Evolutionary conservation across 2,888 invertebrate species (phyloP).

Genomic region (Keiferia lycopersicella): DNA sequence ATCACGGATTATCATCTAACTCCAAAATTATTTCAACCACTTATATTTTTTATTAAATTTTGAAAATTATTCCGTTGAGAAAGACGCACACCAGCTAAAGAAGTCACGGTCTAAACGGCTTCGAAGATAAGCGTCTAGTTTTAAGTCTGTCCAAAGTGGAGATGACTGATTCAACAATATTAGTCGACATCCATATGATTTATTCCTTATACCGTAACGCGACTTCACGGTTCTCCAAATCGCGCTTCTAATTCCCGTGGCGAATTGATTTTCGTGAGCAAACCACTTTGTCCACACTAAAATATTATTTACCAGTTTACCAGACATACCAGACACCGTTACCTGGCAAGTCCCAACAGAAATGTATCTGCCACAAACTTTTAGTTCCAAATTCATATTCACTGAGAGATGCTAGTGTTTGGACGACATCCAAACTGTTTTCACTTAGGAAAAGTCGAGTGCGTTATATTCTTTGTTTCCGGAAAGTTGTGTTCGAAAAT

Average conservation of each 20-base stretch:
- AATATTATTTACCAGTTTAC: slow-evolving; percentile 2
- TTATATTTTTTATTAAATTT: background rate
- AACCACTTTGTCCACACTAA: background rate
- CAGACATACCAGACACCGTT: background rate
- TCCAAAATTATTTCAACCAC: background rate
- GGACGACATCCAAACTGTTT: slow-evolving; percentile 18
- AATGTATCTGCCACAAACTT: slow-evolving; percentile 1
- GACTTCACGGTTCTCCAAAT: slow-evolving; percentile 16
- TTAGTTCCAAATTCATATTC: slow-evolving; percentile 15
- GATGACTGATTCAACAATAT: background rate
- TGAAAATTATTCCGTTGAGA: background rate
- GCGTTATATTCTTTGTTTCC: slow-evolving; percentile 6
- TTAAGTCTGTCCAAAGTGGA: background rate
- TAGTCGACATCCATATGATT: background rate
- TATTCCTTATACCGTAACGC: background rate
- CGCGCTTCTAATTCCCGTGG: slow-evolving; percentile 1
- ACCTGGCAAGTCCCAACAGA: background rate
- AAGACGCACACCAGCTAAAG: background rate
- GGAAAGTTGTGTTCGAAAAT: background rate
- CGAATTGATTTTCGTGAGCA: slow-evolving; percentile 17
- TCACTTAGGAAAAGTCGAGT: slow-evolving; percentile 19
- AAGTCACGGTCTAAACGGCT: background rate
- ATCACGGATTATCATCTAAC: background rate
- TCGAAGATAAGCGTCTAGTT: background rate
- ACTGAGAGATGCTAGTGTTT: slow-evolving; percentile 9